A percentile compares a stretch with the other conserved stretches of the same genome.
These are phyloP conservation scores for Acanthococcus lagerstroemiae DNA, from an alignment of 2,888 invertebrate species.

Conservation along the genomic window DNA sequence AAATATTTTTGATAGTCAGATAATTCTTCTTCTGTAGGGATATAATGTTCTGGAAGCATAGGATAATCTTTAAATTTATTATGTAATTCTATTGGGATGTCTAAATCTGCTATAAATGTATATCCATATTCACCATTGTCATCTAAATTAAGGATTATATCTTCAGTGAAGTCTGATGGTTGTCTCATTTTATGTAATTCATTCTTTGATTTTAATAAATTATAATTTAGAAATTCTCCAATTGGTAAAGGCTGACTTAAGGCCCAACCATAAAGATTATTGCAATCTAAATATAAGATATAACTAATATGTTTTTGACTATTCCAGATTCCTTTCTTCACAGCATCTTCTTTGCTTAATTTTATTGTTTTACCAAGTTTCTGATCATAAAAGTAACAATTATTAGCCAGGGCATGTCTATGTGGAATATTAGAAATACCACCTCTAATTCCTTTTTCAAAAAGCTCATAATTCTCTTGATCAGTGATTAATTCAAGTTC, in stretches of 20 bases:
- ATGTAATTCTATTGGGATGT: constrained; percentile 9
- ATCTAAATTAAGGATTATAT: neutral
- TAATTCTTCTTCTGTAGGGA: constrained; percentile 5
- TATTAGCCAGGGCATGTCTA: neutral
- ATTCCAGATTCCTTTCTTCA: constrained; percentile 8
- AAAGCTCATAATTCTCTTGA: neutral
- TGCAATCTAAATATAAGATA: constrained; percentile 1
- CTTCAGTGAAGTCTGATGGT: constrained; percentile 2
- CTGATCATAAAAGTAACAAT: constrained; percentile 7
- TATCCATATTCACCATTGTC: constrained; percentile 10
- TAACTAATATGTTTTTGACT: constrained; percentile 13
- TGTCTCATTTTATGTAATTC: neutral
- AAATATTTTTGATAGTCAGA: constrained; percentile 8
- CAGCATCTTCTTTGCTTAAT: constrained; percentile 9
- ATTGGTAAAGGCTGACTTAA: neutral
- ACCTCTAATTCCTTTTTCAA: constrained; percentile 4
- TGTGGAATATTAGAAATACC: constrained; percentile 1
- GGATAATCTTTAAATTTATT: constrained; percentile 6
- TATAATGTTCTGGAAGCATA: constrained; percentile 11
- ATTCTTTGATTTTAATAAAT: constrained; percentile 1
- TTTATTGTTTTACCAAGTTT: constrained; percentile 12
- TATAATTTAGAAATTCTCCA: constrained; percentile 1
- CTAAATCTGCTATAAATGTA: constrained; percentile 13
- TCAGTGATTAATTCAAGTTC: constrained; percentile 3
- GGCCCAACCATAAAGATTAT: constrained; percentile 3